Percentiles rank a stretch among this genome's conserved stretches.
phyloP scores from a whole-genome alignment of 92 coral and sea anemone species.

The Actinernus sp. region DNA sequence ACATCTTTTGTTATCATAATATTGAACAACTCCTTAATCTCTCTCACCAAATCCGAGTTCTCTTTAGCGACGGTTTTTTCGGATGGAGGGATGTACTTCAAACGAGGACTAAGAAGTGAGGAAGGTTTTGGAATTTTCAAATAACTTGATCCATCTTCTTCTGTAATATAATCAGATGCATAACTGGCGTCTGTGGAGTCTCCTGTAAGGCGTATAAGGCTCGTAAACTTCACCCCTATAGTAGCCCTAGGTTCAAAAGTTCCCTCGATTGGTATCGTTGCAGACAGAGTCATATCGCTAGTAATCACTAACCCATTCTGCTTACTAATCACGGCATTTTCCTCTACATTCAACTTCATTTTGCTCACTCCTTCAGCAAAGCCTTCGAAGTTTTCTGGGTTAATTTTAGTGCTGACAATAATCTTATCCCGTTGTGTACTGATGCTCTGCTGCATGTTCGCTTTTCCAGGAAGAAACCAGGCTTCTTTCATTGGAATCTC shows the following conservation, averaged over 20 bases:
- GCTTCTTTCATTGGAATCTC: slow-evolving; percentile 18
- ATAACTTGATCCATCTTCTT: background rate
- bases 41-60: slow-evolving; percentile 13
- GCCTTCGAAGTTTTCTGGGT: slow-evolving; percentile 37
- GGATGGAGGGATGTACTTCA: slow-evolving; percentile 5
- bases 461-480: slow-evolving; percentile 50
- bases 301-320: slow-evolving; percentile 50
- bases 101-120: background rate
- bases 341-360: slow-evolving; percentile 39
- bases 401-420: slow-evolving; percentile 29
- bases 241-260: background rate
- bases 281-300: slow-evolving; percentile 43
- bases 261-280: slow-evolving; percentile 29
- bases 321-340: slow-evolving; percentile 52
- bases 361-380: slow-evolving; percentile 16
- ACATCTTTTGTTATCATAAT: background rate
- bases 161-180: background rate
- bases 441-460: slow-evolving; percentile 38
- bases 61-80: slow-evolving; percentile 1
- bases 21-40: slow-evolving; percentile 20
- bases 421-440: slow-evolving; percentile 32
- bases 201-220: slow-evolving; percentile 11
- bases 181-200: background rate
- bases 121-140: slow-evolving; percentile 3
- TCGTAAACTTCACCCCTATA: slow-evolving; percentile 18